Percentiles rank a stretch among this genome's conserved stretches.
Conservation (phyloP, 2,113 vertebrate genomes). For the Bettongia penicillata region DNA sequence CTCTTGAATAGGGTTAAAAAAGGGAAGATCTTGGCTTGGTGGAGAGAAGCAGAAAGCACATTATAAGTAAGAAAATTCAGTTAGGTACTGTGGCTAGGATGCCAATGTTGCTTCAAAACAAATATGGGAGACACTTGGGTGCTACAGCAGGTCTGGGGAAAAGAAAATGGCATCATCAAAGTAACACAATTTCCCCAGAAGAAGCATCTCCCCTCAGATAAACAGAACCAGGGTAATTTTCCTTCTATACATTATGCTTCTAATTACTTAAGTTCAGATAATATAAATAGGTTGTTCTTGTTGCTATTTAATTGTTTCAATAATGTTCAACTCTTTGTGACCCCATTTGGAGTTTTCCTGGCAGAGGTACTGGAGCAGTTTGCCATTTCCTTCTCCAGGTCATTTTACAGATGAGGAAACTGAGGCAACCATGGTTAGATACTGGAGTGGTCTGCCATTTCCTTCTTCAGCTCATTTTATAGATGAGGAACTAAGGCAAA, state of each 20-base stretch:
- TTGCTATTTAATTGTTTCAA: too few relatives aligned
- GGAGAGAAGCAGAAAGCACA: not conserved
- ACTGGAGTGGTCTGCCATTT: too few relatives aligned
- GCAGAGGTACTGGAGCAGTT: too few relatives aligned
- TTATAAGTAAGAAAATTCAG: conserved; percentile 1
- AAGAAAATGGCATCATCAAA: not conserved
- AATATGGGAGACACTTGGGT: not conserved
- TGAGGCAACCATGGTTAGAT: too few relatives aligned
- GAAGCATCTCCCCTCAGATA: not conserved
- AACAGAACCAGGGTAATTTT: not conserved
- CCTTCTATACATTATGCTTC: not conserved
- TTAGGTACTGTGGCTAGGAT: not conserved
- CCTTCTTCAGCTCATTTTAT: too few relatives aligned
- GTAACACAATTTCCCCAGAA: not conserved
- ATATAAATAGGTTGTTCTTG: too few relatives aligned
- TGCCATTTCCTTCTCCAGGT: too few relatives aligned
- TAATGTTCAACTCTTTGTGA: too few relatives aligned
- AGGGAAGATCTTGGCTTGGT: not conserved
- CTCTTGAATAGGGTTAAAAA: not conserved
- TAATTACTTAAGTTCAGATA: too few relatives aligned
- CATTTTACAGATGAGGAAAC: too few relatives aligned
- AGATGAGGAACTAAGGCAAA: too few relatives aligned
- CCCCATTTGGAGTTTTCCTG: too few relatives aligned
- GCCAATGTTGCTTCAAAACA: not conserved
- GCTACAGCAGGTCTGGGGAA: not conserved